Percentiles rank a stretch among this genome's conserved stretches.
These are phyloP conservation scores for Drosophila prosaltans DNA, from an alignment of 1,140 invertebrate genomes.

Conservation along the genomic window DNA sequence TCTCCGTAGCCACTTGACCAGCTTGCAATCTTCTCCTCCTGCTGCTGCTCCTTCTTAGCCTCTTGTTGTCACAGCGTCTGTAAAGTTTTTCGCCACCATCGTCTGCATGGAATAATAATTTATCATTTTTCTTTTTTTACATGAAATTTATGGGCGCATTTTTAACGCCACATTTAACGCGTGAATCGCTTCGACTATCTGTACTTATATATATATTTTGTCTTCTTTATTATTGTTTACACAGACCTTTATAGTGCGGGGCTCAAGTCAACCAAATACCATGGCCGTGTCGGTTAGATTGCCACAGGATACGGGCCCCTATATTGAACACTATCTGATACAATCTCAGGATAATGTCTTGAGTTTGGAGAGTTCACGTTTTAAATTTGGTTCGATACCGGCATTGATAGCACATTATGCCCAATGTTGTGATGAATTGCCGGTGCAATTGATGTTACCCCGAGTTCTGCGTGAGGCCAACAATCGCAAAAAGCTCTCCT, in stretches of 20 bases:
- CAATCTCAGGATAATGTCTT: conserved; percentile 91
- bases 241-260: conserved; percentile 96
- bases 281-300: conserved; percentile 97
- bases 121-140: conserved; percentile 76
- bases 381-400: conserved; percentile 95
- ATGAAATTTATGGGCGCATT: conserved; percentile 80
- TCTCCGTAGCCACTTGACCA: conserved; percentile 58
- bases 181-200: not conserved
- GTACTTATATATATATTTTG: too few species aligned
- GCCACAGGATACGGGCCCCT: conserved; percentile 92
- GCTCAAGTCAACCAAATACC: conserved; percentile 95
- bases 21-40: conserved; percentile 5
- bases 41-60: not conserved
- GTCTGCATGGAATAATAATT: conserved; percentile 64
- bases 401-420: conserved; percentile 96
- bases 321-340: conserved; percentile 98
- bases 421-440: conserved; percentile 96
- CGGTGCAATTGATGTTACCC: conserved; percentile 94
- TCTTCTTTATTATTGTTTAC: conserved; percentile 44
- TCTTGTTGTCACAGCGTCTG: conserved; percentile 72
- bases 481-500: conserved; percentile 94
- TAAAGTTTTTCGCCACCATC: conserved; percentile 59
- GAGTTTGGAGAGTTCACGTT: conserved; percentile 95
- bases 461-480: conserved; percentile 92
- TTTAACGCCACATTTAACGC: conserved; percentile 81